Evolutionary conservation across 2,113 vertebrate genomes (phyloP).

Genomic region (Empidonax alnorum): DNA sequence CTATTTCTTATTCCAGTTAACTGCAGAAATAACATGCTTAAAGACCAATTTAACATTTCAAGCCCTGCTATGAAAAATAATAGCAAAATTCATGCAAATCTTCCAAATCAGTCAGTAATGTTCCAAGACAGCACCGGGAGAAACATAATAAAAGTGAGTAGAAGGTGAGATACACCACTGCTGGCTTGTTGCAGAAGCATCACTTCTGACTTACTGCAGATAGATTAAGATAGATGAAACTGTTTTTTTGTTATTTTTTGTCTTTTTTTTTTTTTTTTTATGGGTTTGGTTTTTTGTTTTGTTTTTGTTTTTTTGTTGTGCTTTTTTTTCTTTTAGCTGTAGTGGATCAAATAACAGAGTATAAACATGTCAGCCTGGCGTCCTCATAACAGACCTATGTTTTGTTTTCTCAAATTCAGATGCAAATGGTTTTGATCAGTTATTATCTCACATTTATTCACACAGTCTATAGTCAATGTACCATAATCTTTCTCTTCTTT

Average conservation of each 20-base stretch:
- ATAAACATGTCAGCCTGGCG: not conserved
- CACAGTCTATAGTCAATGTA: not conserved
- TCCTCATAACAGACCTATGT: not conserved
- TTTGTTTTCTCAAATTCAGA: not conserved
- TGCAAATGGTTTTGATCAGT: not conserved
- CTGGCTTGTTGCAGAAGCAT: not conserved
- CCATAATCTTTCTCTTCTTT: not conserved
- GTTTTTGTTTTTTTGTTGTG: not conserved
- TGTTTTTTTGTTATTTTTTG: not conserved
- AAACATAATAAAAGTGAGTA: not conserved
- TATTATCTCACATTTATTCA: not conserved
- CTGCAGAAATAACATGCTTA: constrained; percentile 23
- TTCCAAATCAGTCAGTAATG: not conserved
- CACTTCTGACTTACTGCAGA: not conserved
- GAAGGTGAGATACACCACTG: not conserved
- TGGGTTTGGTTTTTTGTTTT: not conserved
- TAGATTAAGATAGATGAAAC: not conserved
- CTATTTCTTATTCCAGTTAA: constrained; percentile 16
- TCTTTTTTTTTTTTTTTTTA: too few species aligned
- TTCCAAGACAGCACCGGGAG: not conserved
- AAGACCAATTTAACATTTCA: constrained; percentile 46
- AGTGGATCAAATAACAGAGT: not conserved
- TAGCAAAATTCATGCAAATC: not conserved
- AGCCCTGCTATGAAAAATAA: not conserved
- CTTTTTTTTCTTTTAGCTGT: not conserved